Evolutionary conservation across 1,140 invertebrate genomes (phyloP), one percentile per base, ranked within the genome.

Genomic region (Campoletis sonorensis): DNA sequence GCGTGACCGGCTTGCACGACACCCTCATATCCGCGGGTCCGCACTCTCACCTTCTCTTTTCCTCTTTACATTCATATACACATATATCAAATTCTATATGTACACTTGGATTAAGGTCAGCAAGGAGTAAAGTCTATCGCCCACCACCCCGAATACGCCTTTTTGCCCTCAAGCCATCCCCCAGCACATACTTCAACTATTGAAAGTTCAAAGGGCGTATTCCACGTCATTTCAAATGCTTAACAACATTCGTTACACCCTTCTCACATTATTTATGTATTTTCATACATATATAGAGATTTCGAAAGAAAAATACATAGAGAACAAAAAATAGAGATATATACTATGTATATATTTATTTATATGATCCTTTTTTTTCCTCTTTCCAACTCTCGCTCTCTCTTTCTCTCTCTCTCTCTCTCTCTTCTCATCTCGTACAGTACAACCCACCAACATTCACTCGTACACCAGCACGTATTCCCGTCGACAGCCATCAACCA

Each of bases 1-100:
- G 89, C 90, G 89, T 91, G 90, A 90, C 88, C 87, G 88, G 90
- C 90, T 91, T 90, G 88, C 87, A 89, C 90, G 90, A 90, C 90
- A 91, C 90, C 90, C 90, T 91, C 90, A 90, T 90, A 90, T 90
- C 86, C 87, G 86, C 85, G 87, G 88, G 45, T 82, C 75, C 73
- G n/a, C n/a, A 8, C 58, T 81, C 79, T 64, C 76, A 23, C 80
- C 82, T 76, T 61, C 82, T 81, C 79, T 71, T 79, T 83, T 33
- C 61, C 72, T 77, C 81, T 80, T 64, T 54, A 49, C 23, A 16
- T 15, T 18, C 67, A 30, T 70, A 8, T 61, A 51, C 21, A 61
- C 3, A n/a, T 61, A 61, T 61, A 61, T 61, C 13, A 2, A 33
- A 33, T 33, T 61, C 4, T 61, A 5, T 61, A 26, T 26, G 15